These are phyloP conservation scores for Syrphus vitripennis DNA, from an alignment of 2,888 invertebrate genomes.

Conservation along the genomic window DNA sequence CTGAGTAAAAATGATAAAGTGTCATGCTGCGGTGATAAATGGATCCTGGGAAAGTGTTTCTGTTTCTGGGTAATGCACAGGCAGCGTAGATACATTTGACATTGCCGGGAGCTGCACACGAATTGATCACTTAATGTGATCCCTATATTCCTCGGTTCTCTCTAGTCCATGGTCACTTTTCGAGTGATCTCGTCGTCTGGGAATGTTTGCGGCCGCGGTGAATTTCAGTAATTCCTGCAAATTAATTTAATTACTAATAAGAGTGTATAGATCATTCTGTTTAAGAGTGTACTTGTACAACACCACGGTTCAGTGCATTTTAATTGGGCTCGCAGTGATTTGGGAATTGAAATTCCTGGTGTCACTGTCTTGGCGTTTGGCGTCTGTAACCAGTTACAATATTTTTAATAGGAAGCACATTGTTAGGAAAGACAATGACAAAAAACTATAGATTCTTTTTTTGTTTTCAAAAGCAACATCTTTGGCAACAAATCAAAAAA, in stretches of 20 bases:
- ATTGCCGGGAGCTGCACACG: neutral
- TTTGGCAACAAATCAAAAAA: slow-evolving; percentile 55
- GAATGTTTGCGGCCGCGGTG: slow-evolving; percentile 74
- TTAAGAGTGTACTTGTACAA: neutral
- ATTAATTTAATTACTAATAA: slow-evolving; percentile 80
- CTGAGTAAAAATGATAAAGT: slow-evolving; percentile 63
- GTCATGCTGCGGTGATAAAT: slow-evolving; percentile 63
- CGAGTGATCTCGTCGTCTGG: slow-evolving; percentile 77
- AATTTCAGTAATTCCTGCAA: slow-evolving; percentile 75
- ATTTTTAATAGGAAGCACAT: slow-evolving; percentile 37
- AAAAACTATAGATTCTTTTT: slow-evolving; percentile 34
- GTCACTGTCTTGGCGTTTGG: neutral
- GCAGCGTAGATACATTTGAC: neutral
- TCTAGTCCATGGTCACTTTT: slow-evolving; percentile 50
- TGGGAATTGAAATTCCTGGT: slow-evolving; percentile 40
- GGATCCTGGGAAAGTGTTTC: slow-evolving; percentile 62
- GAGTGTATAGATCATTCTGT: slow-evolving; percentile 72
- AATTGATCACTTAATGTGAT: slow-evolving; percentile 33
- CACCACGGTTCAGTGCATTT: slow-evolving; percentile 78
- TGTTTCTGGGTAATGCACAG: neutral
- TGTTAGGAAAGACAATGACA: slow-evolving; percentile 61
- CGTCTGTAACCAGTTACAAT: neutral
- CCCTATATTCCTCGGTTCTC: slow-evolving; percentile 24
- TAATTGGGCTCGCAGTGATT: slow-evolving; percentile 76
- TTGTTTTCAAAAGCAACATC: slow-evolving; percentile 6